A percentile compares a stretch with the other conserved stretches of the same genome.
Evolutionary conservation across 2,797 vertebrate genomes (phyloP).

Genomic region (Cyprinella venusta): DNA sequence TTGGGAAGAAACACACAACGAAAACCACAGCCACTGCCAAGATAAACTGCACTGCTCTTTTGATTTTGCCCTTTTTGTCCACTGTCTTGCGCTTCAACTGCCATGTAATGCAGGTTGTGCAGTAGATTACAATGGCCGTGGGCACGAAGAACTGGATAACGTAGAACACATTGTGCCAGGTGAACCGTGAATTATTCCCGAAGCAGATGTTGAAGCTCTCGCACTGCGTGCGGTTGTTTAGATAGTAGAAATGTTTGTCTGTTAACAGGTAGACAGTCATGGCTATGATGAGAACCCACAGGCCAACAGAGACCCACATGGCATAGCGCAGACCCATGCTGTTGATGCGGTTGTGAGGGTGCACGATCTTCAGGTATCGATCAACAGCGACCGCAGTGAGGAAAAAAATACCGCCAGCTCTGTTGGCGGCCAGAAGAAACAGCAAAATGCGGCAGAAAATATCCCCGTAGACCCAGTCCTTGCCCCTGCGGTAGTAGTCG

Average conservation of each 20-base stretch:
- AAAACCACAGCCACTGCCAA: slow-evolving; percentile 79
- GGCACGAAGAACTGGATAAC: slow-evolving; percentile 78
- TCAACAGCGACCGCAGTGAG: slow-evolving; percentile 80
- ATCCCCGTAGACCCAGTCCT: slow-evolving; percentile 80
- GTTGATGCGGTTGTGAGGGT: slow-evolving; percentile 73
- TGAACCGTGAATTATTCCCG: slow-evolving; percentile 66
- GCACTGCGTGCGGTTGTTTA: slow-evolving; percentile 73
- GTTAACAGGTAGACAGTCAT: slow-evolving; percentile 74
- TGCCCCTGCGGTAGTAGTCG: slow-evolving; percentile 78
- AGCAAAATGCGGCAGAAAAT: slow-evolving; percentile 75
- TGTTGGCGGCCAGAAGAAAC: slow-evolving; percentile 77
- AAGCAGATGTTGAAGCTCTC: slow-evolving; percentile 85
- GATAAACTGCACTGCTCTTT: slow-evolving; percentile 78
- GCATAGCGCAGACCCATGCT: slow-evolving; percentile 72
- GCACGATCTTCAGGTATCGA: slow-evolving; percentile 81
- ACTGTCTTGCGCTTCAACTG: slow-evolving; percentile 76
- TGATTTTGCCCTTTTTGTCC: slow-evolving; percentile 79
- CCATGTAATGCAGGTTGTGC: slow-evolving; percentile 76
- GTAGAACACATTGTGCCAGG: slow-evolving; percentile 80
- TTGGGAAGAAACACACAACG: slow-evolving; percentile 79
- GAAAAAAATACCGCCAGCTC: slow-evolving; percentile 80
- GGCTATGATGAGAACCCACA: slow-evolving; percentile 75
- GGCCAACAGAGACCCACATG: slow-evolving; percentile 69
- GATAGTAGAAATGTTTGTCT: slow-evolving; percentile 65
- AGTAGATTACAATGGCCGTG: slow-evolving; percentile 74